Evolutionary conservation across 2,888 invertebrate species (phyloP).

Genomic region (Hypselothyrea guttata): DNA sequence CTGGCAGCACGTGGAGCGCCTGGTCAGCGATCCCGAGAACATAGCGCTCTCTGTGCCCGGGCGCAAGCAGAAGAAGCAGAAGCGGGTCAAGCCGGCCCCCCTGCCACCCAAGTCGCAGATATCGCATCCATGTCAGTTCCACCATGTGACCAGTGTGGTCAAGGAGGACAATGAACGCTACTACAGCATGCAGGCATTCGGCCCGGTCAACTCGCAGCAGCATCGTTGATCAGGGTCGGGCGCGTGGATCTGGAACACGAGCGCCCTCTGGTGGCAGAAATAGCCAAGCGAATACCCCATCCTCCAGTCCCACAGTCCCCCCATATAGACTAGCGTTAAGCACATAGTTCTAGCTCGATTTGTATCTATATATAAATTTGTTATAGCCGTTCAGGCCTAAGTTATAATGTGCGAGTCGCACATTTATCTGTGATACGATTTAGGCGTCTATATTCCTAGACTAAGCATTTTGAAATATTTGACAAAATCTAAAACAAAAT

Average conservation of each 20-base stretch:
- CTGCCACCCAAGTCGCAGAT: conserved; percentile 91
- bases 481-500: conserved; percentile 1
- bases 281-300: conserved; percentile 29
- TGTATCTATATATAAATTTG: conserved; percentile 35
- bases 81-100: conserved; percentile 84
- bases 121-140: conserved; percentile 92
- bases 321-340: background rate
- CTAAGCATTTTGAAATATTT: conserved; percentile 36
- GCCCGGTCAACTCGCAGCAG: conserved; percentile 78
- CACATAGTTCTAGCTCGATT: conserved; percentile 2
- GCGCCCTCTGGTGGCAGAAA: conserved; percentile 74
- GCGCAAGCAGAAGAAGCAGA: conserved; percentile 84
- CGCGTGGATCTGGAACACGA: conserved; percentile 73
- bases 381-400: conserved; percentile 58
- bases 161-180: conserved; percentile 86
- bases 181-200: conserved; percentile 87
- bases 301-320: conserved; percentile 30
- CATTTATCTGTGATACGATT: conserved; percentile 73
- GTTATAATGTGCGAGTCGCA: conserved; percentile 47
- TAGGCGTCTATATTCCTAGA: conserved; percentile 61
- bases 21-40: conserved; percentile 90
- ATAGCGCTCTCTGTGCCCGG: conserved; percentile 89
- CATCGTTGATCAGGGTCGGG: conserved; percentile 78
- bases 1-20: conserved; percentile 86
- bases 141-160: conserved; percentile 91